phyloP scores from a whole-genome alignment of 2,888 invertebrate genomes.

The Andrena haemorrhoa region DNA sequence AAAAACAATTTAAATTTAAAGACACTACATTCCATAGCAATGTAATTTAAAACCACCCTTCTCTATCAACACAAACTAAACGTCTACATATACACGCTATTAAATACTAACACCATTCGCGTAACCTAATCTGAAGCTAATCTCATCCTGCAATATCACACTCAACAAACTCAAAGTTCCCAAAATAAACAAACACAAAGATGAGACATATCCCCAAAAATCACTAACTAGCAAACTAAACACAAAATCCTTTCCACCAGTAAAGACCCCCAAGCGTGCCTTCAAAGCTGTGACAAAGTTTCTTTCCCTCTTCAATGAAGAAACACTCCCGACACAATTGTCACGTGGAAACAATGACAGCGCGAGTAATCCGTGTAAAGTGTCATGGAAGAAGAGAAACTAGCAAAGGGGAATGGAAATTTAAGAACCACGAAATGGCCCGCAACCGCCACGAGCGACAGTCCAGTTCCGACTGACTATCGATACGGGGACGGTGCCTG shows the following conservation, averaged over 20 bases:
- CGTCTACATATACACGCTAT: no score
- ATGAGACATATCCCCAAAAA: not conserved
- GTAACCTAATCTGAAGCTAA: no score
- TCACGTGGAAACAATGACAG: not conserved
- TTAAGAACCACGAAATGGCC: not conserved
- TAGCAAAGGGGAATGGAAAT: not conserved
- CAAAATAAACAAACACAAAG: not conserved
- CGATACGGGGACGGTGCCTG: slow-evolving; percentile 63
- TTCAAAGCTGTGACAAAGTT: no score
- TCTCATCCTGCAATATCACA: not conserved
- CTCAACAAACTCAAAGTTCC: not conserved
- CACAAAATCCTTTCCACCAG: not conserved
- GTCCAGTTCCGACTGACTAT: slow-evolving; percentile 69
- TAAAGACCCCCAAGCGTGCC: not conserved
- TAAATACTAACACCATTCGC: no score
- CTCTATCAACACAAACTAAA: no score
- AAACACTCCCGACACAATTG: not conserved
- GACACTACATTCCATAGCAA: no score
- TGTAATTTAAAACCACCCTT: no score
- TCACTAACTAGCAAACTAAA: not conserved
- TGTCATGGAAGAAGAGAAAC: not conserved
- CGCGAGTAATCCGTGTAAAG: no score
- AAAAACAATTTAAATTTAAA: no score
- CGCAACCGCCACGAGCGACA: slow-evolving; percentile 60
- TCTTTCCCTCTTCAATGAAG: not conserved